Evolutionary conservation across 2,113 vertebrate species (phyloP).

Genomic region (Spizaetus ornatus): DNA sequence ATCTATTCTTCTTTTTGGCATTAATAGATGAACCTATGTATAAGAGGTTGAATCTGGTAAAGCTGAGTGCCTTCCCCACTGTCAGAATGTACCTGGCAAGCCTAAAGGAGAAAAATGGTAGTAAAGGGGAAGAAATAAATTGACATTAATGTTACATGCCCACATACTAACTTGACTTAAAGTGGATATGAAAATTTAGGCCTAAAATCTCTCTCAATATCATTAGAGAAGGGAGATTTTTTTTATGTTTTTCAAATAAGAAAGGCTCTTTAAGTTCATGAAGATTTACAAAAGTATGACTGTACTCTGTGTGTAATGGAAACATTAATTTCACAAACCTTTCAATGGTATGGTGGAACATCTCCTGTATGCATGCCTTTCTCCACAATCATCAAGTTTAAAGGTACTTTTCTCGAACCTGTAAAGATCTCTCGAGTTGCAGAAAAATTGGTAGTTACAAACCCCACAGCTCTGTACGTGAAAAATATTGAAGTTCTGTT

Average conservation of each 20-base stretch:
- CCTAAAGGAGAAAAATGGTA: not conserved
- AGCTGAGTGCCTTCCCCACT: not conserved
- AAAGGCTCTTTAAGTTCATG: not conserved
- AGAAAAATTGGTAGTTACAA: slow-evolving; percentile 16
- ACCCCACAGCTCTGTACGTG: not conserved
- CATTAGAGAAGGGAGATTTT: not conserved
- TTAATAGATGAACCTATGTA: not conserved
- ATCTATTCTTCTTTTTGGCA: not conserved
- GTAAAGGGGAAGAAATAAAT: not conserved
- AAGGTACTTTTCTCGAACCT: not conserved
- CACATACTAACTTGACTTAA: not conserved
- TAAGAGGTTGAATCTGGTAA: not conserved
- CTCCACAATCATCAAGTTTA: not conserved
- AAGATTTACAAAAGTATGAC: not conserved
- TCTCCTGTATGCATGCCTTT: not conserved
- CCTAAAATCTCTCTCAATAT: not conserved
- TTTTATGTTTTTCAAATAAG: not conserved
- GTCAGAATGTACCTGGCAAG: not conserved
- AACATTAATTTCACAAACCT: not conserved
- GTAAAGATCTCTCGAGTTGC: not conserved
- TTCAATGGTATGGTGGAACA: not conserved
- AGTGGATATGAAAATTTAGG: not conserved
- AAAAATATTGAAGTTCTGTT: slow-evolving; percentile 80
- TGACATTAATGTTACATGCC: not conserved
- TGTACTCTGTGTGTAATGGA: not conserved